phyloP scores from a whole-genome alignment of 1,140 invertebrate genomes.

The Anastatus disparis region DNA sequence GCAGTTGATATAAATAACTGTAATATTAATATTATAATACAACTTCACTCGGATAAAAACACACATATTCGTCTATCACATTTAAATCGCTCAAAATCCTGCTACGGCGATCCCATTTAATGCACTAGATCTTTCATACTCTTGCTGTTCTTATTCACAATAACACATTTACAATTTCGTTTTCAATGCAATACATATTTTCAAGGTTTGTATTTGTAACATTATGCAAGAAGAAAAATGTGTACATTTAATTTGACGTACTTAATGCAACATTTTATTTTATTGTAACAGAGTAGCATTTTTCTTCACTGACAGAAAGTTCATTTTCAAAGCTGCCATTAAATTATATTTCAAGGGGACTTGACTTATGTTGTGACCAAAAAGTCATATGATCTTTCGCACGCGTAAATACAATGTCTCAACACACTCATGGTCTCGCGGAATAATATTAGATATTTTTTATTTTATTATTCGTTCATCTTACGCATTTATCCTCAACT shows the following conservation, averaged over 20 bases:
- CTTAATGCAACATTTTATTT: conserved; percentile 18
- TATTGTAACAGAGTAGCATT: conserved; percentile 2
- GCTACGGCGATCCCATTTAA: conserved; percentile 61
- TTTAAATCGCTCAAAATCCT: conserved; percentile 55
- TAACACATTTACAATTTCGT: conserved; percentile 2
- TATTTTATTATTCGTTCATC: conserved; percentile 23
- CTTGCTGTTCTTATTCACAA: conserved; percentile 9
- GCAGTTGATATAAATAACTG: conserved; percentile 45
- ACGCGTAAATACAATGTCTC: conserved; percentile 9
- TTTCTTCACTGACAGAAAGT: conserved; percentile 19
- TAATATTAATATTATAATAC: conserved; percentile 57
- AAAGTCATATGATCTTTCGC: conserved; percentile 26
- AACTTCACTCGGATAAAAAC: conserved; percentile 63
- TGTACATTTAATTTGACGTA: conserved; percentile 2
- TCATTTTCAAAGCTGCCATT: conserved; percentile 29
- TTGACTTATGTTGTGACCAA: conserved; percentile 13
- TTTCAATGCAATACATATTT: neutral
- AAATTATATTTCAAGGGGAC: neutral
- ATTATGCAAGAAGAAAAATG: conserved; percentile 21
- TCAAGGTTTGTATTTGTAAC: conserved; percentile 8
- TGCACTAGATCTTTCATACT: conserved; percentile 44
- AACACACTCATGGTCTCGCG: conserved; percentile 20
- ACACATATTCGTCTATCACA: conserved; percentile 61
- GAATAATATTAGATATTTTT: conserved; percentile 30
- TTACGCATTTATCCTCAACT: conserved; percentile 17